Evolutionary conservation across 2,888 invertebrate species (phyloP), one percentile per base, ranked within the genome.

Genomic region (Calameuta idolon): DNA sequence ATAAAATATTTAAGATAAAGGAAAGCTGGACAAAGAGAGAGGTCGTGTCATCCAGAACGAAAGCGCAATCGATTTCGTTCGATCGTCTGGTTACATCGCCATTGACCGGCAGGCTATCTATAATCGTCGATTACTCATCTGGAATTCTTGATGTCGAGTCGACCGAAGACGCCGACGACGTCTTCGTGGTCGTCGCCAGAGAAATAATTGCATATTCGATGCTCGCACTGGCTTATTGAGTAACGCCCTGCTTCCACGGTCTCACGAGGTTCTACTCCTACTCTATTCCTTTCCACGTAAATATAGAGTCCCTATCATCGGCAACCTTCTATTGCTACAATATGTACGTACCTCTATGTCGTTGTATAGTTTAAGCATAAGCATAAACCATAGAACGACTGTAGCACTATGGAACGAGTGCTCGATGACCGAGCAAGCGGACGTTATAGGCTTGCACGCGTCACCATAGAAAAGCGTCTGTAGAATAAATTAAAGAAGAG

Each of bases 401-500:
- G 15, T 5, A 40, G 40, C 15, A 15, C 15, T 40, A 15, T 40
- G 40, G 40, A 40, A 40, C 5, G 40, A 40, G 40, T 40, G 40
- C 40, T 15, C 40, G 40, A 40, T 40, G 40, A 40, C 31, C 69
- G 76, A 74, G 76, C 78, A 74, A 73, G 78, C 79, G 80, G 73
- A 74, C 73, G 78, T 40, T 40, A 40, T 69, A 40, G 79, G 76
- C 76, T 75, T 79, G 76, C 79, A 80, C 76, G 69, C 79, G 75
- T 80, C 75, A 74, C 76, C 69, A 74, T 74, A 73, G 77, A 75
- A 68, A 75, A 76, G 35, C 74, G 76, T 23, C 34, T 69, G 71
- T 37, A 69, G 34, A 40, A 71, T 76, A 34, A 33, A 33, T 55
- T 15, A 30, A 40, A 68, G 83, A 75, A 80, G 82, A 85, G 85